Conservation (phyloP, 2,888 invertebrate species). For the Pseudolycoriella hygida region DNA sequence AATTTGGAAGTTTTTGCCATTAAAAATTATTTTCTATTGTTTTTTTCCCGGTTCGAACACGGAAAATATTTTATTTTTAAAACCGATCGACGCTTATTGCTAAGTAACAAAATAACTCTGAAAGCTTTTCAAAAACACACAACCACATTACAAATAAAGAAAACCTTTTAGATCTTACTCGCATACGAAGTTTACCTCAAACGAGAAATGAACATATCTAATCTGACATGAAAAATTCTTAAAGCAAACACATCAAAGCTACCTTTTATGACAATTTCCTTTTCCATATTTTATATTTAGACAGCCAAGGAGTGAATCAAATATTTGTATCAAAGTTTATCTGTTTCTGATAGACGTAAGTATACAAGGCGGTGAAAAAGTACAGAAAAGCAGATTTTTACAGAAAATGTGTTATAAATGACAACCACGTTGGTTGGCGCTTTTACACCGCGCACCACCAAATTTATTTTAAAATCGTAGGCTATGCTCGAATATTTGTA, state of each 20-base stretch:
- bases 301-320: not conserved
- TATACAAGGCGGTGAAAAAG: not conserved
- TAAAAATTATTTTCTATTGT: too few relatives aligned
- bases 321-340: slow-evolving; percentile 1
- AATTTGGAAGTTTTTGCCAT: too few relatives aligned
- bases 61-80: too few relatives aligned
- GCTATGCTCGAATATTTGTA: too few relatives aligned
- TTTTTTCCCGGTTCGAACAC: too few relatives aligned
- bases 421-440: too few relatives aligned
- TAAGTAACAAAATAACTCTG: too few relatives aligned
- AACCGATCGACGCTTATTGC: too few relatives aligned
- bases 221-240: not conserved
- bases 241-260: slow-evolving; percentile 3
- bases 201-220: not conserved
- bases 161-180: too few relatives aligned
- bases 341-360: slow-evolving; percentile 2
- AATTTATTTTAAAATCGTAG: slow-evolving; percentile 1
- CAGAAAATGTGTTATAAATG: too few relatives aligned
- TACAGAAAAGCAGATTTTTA: not conserved
- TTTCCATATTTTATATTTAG: not conserved
- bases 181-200: not conserved
- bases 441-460: not conserved
- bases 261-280: slow-evolving; percentile 4
- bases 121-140: too few relatives aligned
- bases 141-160: too few relatives aligned